Conservation (phyloP, 2,113 vertebrate species). For the Euleptes europaea region DNA sequence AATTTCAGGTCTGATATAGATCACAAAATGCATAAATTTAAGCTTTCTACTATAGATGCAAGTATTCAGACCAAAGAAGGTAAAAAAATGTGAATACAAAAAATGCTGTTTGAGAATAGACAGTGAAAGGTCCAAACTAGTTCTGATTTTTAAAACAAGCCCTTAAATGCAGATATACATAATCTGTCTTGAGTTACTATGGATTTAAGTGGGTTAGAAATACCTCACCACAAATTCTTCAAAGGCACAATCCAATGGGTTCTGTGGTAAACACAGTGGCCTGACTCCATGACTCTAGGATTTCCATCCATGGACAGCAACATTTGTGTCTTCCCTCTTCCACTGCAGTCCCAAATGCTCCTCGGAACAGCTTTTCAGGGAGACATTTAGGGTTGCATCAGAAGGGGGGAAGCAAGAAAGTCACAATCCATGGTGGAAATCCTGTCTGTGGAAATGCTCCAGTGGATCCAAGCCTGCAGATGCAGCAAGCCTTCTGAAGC, state of each 20-base stretch:
- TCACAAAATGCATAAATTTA: not conserved
- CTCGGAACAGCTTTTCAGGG: too few relatives aligned
- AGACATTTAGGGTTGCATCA: too few relatives aligned
- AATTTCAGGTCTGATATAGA: conserved; percentile 84
- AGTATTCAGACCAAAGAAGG: not conserved
- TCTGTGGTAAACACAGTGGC: not conserved
- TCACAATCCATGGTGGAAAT: too few relatives aligned
- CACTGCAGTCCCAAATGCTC: too few relatives aligned
- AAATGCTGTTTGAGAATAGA: not conserved
- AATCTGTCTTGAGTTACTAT: not conserved
- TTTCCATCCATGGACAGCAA: too few relatives aligned
- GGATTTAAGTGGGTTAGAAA: not conserved
- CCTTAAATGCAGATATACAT: not conserved
- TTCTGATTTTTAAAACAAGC: not conserved
- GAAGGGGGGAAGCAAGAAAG: too few relatives aligned
- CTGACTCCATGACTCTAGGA: too few relatives aligned
- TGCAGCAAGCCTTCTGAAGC: not conserved
- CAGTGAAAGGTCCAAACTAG: not conserved
- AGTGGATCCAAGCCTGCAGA: too few relatives aligned
- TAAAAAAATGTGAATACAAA: not conserved
- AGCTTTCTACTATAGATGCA: not conserved
- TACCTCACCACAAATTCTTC: not conserved
- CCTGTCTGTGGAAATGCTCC: too few relatives aligned
- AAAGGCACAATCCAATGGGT: not conserved
- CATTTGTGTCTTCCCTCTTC: too few relatives aligned